Conservation (phyloP, 2,113 vertebrate genomes). For the Callopanchax toddi region DNA sequence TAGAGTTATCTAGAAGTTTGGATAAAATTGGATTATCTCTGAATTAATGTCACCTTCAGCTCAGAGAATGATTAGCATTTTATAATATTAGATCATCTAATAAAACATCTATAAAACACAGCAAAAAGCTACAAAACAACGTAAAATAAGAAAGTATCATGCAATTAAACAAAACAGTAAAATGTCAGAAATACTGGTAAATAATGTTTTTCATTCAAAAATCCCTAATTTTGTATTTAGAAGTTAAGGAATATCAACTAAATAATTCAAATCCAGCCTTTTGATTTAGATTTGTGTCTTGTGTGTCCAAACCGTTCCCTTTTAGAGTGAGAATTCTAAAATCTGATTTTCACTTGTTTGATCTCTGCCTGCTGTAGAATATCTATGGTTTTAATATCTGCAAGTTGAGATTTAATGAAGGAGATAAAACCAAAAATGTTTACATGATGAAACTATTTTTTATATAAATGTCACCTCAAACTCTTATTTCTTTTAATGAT, state of each 20-base stretch:
- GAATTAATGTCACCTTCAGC: neutral
- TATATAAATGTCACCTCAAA: too few species aligned
- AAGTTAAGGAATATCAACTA: neutral
- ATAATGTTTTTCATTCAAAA: neutral
- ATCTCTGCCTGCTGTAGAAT: constrained; percentile 15
- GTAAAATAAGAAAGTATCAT: neutral
- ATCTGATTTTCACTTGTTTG: constrained; percentile 17
- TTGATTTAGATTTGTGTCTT: neutral
- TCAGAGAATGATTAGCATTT: too few species aligned
- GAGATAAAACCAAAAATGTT: too few species aligned
- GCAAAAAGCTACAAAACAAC: neutral
- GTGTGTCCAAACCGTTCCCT: constrained; percentile 1
- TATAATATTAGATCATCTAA: neutral
- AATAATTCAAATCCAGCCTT: neutral
- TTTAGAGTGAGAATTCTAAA: neutral
- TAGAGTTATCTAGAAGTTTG: too few species aligned
- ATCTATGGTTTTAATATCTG: constrained; percentile 11
- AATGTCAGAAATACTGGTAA: neutral
- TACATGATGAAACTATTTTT: too few species aligned
- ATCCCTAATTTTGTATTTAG: too few species aligned
- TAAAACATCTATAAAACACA: neutral
- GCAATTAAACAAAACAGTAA: neutral
- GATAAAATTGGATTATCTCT: too few species aligned
- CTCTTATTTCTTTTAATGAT: too few species aligned
- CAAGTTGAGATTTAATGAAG: too few species aligned